Percentiles rank a stretch among this genome's conserved stretches.
Evolutionary conservation across 2,888 invertebrate genomes (phyloP).

Genomic region (Euclidia mi): DNA sequence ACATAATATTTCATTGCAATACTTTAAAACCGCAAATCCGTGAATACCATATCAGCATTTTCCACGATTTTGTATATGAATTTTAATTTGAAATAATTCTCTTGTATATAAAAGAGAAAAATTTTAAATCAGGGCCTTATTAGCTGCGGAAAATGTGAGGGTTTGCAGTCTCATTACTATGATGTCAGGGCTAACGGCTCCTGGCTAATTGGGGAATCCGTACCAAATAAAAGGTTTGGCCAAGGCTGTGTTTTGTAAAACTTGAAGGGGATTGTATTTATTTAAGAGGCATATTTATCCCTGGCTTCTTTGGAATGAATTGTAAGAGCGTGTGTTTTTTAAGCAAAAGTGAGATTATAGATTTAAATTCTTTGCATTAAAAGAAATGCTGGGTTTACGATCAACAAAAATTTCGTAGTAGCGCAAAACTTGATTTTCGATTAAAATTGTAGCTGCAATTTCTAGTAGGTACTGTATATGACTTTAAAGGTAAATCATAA

Average conservation of each 20-base stretch:
- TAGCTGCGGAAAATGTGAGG: slow-evolving; percentile 15
- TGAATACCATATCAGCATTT: not conserved
- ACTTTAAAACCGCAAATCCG: not conserved
- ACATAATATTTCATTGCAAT: not conserved
- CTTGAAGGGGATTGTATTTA: slow-evolving; percentile 3
- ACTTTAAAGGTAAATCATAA: no score
- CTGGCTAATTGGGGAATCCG: slow-evolving; percentile 45
- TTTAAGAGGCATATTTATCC: not conserved
- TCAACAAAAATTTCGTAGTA: no score
- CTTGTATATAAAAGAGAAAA: not conserved
- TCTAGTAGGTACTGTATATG: no score
- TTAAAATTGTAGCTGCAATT: no score
- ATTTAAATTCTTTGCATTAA: no score
- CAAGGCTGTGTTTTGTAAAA: slow-evolving; percentile 8
- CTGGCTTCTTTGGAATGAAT: no score
- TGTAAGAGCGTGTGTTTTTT: no score
- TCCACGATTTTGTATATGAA: not conserved
- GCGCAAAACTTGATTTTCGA: no score
- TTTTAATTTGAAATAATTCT: not conserved
- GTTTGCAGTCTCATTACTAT: slow-evolving; percentile 22
- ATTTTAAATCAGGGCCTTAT: slow-evolving; percentile 15
- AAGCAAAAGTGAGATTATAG: no score
- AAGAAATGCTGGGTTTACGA: no score
- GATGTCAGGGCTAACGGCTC: slow-evolving; percentile 35
- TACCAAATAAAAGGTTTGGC: slow-evolving; percentile 17